Evolutionary conservation across 2,888 invertebrate genomes (phyloP).

Genomic region (Melanostoma mellinum): DNA sequence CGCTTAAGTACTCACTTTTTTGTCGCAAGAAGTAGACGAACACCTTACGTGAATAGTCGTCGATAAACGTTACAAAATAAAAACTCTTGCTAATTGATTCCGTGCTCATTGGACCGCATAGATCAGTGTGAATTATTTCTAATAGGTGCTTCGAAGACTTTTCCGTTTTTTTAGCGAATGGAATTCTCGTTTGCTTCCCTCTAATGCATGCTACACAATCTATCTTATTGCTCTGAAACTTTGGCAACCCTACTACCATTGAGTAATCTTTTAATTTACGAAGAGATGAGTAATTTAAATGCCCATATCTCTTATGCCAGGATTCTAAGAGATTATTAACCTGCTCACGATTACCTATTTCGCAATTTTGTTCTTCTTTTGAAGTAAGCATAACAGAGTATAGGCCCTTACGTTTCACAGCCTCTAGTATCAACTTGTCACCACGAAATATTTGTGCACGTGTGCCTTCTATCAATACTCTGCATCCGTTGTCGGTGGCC

Average conservation of each 20-base stretch:
- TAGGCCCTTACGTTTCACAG: conserved; percentile 18
- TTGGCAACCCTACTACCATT: conserved; percentile 51
- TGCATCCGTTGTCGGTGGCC: conserved; percentile 16
- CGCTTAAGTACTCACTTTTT: conserved; percentile 26
- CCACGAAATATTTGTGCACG: conserved; percentile 2
- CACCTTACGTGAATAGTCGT: conserved; percentile 37
- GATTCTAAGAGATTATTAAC: conserved; percentile 21
- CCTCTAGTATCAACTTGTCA: conserved; percentile 2
- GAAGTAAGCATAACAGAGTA: conserved; percentile 16
- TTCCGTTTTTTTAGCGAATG: conserved; percentile 18
- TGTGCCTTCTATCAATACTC: conserved; percentile 11
- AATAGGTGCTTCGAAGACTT: conserved; percentile 34
- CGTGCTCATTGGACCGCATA: too few relatives aligned
- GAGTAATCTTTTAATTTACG: conserved; percentile 23
- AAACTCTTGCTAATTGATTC: too few relatives aligned
- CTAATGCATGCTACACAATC: conserved; percentile 35
- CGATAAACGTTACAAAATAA: conserved; percentile 37
- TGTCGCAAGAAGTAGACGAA: conserved; percentile 19
- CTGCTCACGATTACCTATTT: neutral
- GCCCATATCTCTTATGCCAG: conserved; percentile 52
- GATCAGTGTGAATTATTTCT: conserved; percentile 23
- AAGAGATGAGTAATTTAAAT: conserved; percentile 32
- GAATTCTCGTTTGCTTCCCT: conserved; percentile 36
- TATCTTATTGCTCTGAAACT: conserved; percentile 11
- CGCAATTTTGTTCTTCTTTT: neutral